Conservation (phyloP, 1,140 invertebrate genomes). For the Heliconius eleuchia region DNA sequence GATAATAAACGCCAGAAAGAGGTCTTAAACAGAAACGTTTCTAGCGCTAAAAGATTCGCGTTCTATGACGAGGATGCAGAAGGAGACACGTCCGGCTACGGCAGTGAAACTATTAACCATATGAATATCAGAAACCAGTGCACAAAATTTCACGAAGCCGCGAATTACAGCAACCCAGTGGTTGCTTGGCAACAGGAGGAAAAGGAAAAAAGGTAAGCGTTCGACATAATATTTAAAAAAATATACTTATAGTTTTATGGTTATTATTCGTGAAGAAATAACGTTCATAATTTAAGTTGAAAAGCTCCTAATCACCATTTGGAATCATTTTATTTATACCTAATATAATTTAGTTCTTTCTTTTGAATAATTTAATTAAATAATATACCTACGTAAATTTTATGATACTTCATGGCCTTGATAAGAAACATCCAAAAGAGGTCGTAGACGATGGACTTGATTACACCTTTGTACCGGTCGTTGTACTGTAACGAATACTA, state of each 20-base stretch:
- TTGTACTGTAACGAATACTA: constrained; percentile 27
- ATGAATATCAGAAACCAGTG: constrained; percentile 56
- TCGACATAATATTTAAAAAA: background rate
- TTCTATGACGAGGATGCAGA: constrained; percentile 83
- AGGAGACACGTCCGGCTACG: constrained; percentile 87
- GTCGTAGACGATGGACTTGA: constrained; percentile 18
- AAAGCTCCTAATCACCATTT: background rate
- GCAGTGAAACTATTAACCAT: constrained; percentile 84
- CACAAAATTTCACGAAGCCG: constrained; percentile 47
- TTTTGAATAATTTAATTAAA: too few species aligned
- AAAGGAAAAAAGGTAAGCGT: constrained; percentile 57
- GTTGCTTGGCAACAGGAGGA: constrained; percentile 66
- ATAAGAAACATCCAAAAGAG: constrained; percentile 16
- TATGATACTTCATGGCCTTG: background rate
- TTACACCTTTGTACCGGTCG: constrained; percentile 30
- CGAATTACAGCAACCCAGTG: constrained; percentile 50
- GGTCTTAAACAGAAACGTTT: constrained; percentile 64
- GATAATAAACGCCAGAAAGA: constrained; percentile 56
- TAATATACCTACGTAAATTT: too few species aligned
- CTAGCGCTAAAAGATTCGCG: constrained; percentile 70
- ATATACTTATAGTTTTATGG: background rate
- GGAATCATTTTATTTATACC: background rate
- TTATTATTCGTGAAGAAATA: background rate
- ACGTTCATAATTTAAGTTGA: background rate
- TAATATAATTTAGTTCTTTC: too few species aligned